These are phyloP conservation scores for Helicoverpa assulta DNA, from an alignment of 2,888 invertebrate genomes.

Conservation along the genomic window DNA sequence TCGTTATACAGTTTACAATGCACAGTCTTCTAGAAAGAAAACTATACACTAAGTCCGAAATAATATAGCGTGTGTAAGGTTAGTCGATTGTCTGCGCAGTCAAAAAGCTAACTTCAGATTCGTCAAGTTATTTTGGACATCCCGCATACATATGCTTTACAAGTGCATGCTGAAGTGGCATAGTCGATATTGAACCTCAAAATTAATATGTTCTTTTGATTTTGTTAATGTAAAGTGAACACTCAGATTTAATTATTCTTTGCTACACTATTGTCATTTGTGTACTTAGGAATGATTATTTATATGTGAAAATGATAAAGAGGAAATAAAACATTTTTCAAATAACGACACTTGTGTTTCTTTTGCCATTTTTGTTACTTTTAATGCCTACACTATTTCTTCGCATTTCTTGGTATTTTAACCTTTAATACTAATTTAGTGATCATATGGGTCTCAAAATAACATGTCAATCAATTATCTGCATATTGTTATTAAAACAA, in stretches of 20 bases:
- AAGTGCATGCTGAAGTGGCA: constrained; percentile 5
- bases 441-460: no score
- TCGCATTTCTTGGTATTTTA: no score
- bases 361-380: neutral
- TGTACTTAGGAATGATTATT: constrained; percentile 72
- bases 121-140: no score
- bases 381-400: no score
- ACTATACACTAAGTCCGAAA: neutral
- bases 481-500: no score
- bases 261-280: constrained; percentile 69
- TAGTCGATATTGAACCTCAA: constrained; percentile 9
- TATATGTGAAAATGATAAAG: constrained; percentile 70
- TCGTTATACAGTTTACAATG: constrained; percentile 14
- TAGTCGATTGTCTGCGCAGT: no score
- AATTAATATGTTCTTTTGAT: neutral
- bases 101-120: no score
- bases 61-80: no score
- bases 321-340: constrained; percentile 75
- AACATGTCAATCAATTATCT: no score
- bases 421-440: no score
- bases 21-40: constrained; percentile 6
- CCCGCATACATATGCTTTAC: constrained; percentile 3
- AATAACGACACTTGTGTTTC: constrained; percentile 33
- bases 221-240: neutral
- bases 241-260: constrained; percentile 57